phyloP scores from a whole-genome alignment of 2,113 vertebrate species.

The Tylochromis polylepis region DNA sequence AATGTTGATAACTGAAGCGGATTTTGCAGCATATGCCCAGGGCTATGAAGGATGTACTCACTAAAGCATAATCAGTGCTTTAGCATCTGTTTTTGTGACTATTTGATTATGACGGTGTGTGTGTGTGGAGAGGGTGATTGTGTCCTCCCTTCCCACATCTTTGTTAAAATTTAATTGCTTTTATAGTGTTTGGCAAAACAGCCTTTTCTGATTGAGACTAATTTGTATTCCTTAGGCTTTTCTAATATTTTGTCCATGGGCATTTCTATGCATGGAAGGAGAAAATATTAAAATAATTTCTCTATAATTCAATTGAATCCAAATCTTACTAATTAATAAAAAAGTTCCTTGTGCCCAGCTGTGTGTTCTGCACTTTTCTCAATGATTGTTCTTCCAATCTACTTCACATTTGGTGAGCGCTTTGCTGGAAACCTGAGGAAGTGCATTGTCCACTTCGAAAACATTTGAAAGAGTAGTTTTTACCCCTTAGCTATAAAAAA shows the following conservation, averaged over 20 bases:
- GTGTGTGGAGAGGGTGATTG: background rate
- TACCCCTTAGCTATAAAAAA: background rate
- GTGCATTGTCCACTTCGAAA: background rate
- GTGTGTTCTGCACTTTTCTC: background rate
- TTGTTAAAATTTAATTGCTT: slow-evolving; percentile 18
- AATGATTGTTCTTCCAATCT: background rate
- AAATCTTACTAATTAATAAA: background rate
- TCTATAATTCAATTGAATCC: background rate
- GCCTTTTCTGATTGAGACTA: background rate
- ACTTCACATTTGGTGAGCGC: background rate
- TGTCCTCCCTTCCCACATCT: background rate
- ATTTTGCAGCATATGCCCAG: slow-evolving; percentile 47
- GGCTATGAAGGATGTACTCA: slow-evolving; percentile 42
- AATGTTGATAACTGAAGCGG: slow-evolving; percentile 38
- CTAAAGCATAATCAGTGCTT: slow-evolving; percentile 50
- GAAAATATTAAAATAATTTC: background rate
- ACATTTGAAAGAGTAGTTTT: background rate
- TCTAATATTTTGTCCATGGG: background rate
- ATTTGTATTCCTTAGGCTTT: background rate
- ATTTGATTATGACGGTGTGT: slow-evolving; percentile 21
- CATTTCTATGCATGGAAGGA: background rate
- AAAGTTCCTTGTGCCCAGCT: background rate
- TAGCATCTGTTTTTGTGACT: slow-evolving; percentile 45
- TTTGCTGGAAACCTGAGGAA: background rate
- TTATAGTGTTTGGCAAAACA: slow-evolving; percentile 8